A percentile compares a stretch with the other conserved stretches of the same genome.
phyloP scores from a whole-genome alignment of 2,113 vertebrate species.

The Oreochromis niloticus region DNA sequence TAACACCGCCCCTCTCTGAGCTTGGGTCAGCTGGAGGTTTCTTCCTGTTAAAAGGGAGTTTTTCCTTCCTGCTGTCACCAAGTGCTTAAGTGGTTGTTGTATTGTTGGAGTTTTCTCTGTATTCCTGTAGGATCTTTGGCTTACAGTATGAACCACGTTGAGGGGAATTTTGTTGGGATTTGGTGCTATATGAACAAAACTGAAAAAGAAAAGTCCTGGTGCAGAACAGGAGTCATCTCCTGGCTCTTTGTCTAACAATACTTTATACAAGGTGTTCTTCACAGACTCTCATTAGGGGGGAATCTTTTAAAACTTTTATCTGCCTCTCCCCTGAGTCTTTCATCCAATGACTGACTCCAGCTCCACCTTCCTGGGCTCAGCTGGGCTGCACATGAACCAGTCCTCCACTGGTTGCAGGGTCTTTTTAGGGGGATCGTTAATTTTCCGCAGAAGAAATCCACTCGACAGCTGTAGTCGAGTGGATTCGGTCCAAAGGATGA shows the following conservation, averaged over 20 bases:
- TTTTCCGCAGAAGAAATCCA: accelerated
- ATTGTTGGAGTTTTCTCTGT: background rate
- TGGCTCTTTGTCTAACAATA: background rate
- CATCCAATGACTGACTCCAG: background rate
- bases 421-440: background rate
- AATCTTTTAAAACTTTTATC: background rate
- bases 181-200: background rate
- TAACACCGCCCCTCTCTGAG: background rate
- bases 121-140: background rate
- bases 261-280: accelerated
- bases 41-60: background rate
- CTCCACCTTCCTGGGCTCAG: background rate
- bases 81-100: background rate
- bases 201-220: background rate
- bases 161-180: background rate
- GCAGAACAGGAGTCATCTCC: background rate
- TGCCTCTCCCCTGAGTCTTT: background rate
- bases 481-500: background rate
- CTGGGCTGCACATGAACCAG: background rate
- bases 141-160: accelerated
- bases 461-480: background rate
- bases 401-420: background rate
- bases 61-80: background rate
- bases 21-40: background rate
- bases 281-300: background rate